Evolutionary conservation across 2,113 vertebrate genomes (phyloP), one percentile per base, ranked within the genome.

Genomic region (Microcebus griseorufus): DNA sequence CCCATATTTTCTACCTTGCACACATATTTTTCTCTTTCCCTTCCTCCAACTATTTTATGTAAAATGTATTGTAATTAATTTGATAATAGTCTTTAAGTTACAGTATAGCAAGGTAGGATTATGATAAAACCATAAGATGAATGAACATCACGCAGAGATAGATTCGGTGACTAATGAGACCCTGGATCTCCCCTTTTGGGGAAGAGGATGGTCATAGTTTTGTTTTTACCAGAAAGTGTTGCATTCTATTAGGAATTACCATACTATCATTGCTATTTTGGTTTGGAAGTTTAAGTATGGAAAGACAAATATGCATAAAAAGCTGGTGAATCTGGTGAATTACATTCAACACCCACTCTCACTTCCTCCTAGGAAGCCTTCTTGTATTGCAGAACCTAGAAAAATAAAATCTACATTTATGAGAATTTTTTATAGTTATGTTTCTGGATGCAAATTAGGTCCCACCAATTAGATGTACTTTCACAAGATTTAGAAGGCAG

Each of bases 371-470:
- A 83, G n/a, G 22, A 64, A 80, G 48, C 9, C 16, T 91, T 93
- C 18, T 23, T 70, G 2, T 39, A 81, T 32, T 65, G 5, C 27
- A 65, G 25, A 90, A 3, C 37, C 18, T 88, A n/a, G 10, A 83
- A 81, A 90, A 91, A 81, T 65, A 79, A 80, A 58, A 88, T 79
- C 6, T 48, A 67, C 25, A n/a, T 82, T 92, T 82, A 23, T 92
- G 45, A 95, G 27, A 82, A 27, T 64, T 64, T 29, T 64, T 64
- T 64, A 45, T 34, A 85, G 9, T 90, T 94, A 75, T 72, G 18
- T 67, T 88, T 89, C 53, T 73, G 25, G 34, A 86, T 96, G 69
- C 34, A 96, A 96, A 92, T 95, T 93, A 81, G 20, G n/a, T 85
- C 81, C 12, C n/a, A 82, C 67, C 51, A 93, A 86, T 88, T 93